A percentile compares a stretch with the other conserved stretches of the same genome.
These are phyloP conservation scores for Drosophila tani DNA, from an alignment of 1,140 invertebrate genomes.

Conservation along the genomic window DNA sequence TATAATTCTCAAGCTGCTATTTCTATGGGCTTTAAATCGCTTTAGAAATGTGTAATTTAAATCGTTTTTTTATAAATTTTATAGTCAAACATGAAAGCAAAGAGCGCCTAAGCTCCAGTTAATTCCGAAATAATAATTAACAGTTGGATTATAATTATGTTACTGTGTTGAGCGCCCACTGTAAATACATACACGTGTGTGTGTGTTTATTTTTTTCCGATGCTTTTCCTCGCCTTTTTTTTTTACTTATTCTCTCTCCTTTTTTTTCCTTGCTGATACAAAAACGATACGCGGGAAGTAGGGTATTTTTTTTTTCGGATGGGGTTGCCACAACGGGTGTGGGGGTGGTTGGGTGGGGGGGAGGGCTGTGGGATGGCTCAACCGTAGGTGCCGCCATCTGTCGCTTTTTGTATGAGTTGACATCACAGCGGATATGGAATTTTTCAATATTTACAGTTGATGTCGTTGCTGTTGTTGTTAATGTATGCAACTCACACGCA, in stretches of 20 bases:
- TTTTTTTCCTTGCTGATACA: constrained; percentile 36
- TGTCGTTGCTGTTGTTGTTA: constrained; percentile 55
- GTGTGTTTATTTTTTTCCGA: constrained; percentile 18
- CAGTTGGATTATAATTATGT: neutral
- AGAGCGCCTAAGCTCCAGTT: neutral
- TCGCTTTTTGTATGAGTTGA: constrained; percentile 54
- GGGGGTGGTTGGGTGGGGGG: neutral
- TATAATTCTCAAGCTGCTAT: no score
- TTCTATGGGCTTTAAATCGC: no score
- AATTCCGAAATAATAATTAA: neutral
- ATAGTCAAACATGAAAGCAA: no score
- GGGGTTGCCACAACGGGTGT: constrained; percentile 1
- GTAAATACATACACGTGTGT: neutral
- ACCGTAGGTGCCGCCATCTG: constrained; percentile 49
- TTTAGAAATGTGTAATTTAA: no score
- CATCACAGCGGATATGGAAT: constrained; percentile 79
- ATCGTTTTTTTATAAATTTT: no score
- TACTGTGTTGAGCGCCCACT: neutral
- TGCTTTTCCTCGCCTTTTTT: constrained; percentile 29
- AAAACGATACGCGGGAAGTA: constrained; percentile 21
- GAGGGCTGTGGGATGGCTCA: neutral
- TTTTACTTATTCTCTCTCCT: constrained; percentile 32
- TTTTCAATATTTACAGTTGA: constrained; percentile 77
- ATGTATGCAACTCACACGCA: constrained; percentile 69
- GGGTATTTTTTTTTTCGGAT: constrained; percentile 3